Percentiles rank a stretch among this genome's conserved stretches.
These are phyloP conservation scores for Nannoperca obscura DNA, from an alignment of 2,797 vertebrate species.

Conservation along the genomic window DNA sequence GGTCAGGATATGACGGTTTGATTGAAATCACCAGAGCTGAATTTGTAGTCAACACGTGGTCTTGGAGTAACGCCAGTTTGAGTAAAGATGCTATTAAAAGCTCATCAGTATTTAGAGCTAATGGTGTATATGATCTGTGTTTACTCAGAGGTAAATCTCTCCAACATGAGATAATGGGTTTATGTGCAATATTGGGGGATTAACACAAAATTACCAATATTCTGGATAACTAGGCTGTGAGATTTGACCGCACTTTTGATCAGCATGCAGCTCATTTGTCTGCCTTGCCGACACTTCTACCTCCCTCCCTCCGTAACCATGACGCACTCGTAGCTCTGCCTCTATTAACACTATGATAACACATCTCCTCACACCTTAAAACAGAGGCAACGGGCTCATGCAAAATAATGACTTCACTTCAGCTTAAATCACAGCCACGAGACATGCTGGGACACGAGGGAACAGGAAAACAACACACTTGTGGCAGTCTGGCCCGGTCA, in stretches of 20 bases:
- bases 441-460: constrained; percentile 44
- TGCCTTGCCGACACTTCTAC: constrained; percentile 1
- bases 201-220: constrained; percentile 33
- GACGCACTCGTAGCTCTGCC: constrained; percentile 40
- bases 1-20: neutral
- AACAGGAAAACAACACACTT: constrained; percentile 34
- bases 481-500: constrained; percentile 59
- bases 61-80: constrained; percentile 12
- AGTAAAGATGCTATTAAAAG: constrained; percentile 51
- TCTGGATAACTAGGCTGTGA: neutral
- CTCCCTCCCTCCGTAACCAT: constrained; percentile 39
- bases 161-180: constrained; percentile 16
- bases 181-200: constrained; percentile 26
- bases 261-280: constrained; percentile 28
- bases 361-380: constrained; percentile 23
- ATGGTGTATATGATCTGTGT: constrained; percentile 32
- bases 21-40: constrained; percentile 28
- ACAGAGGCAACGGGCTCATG: constrained; percentile 17
- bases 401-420: constrained; percentile 27
- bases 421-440: constrained; percentile 35
- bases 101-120: constrained; percentile 37
- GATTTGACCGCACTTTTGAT: constrained; percentile 20
- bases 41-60: constrained; percentile 23
- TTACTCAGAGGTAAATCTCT: constrained; percentile 25
- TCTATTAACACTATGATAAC: constrained; percentile 44